Evolutionary conservation across 1,140 invertebrate species (phyloP).

Genomic region (Zaprionus africanus): DNA sequence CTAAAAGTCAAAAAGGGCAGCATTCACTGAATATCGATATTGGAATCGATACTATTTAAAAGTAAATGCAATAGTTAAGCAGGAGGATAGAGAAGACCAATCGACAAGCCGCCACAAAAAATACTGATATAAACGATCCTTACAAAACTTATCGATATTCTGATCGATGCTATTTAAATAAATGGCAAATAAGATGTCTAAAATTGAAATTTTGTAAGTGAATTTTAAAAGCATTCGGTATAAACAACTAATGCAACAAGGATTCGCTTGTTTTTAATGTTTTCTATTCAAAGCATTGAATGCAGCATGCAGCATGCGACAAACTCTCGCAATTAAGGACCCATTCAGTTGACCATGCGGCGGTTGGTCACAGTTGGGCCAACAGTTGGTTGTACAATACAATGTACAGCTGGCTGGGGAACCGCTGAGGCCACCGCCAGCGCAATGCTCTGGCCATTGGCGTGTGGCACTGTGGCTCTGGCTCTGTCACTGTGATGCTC

Average conservation of each 20-base stretch:
- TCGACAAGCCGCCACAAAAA: no score
- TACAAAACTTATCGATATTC: background rate
- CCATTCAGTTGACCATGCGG: constrained; percentile 55
- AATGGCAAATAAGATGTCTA: background rate
- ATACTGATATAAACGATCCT: no score
- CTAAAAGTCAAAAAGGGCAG: no score
- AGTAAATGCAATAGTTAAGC: background rate
- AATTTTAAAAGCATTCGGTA: no score
- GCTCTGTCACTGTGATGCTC: constrained; percentile 22
- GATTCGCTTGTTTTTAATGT: background rate
- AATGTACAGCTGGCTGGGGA: constrained; percentile 63
- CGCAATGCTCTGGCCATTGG: background rate
- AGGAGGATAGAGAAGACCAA: no score
- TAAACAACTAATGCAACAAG: background rate
- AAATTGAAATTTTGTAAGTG: no score
- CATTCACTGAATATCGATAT: background rate
- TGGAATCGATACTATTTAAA: background rate
- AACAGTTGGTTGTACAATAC: constrained; percentile 75
- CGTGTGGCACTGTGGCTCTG: background rate
- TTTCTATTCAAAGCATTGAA: constrained; percentile 11
- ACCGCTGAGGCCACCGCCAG: constrained; percentile 6
- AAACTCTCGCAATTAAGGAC: constrained; percentile 51
- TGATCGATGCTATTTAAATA: background rate
- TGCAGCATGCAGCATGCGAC: background rate
- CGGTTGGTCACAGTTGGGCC: constrained; percentile 44